phyloP scores from a whole-genome alignment of 2,113 vertebrate species.

The Guaruba guarouba region DNA sequence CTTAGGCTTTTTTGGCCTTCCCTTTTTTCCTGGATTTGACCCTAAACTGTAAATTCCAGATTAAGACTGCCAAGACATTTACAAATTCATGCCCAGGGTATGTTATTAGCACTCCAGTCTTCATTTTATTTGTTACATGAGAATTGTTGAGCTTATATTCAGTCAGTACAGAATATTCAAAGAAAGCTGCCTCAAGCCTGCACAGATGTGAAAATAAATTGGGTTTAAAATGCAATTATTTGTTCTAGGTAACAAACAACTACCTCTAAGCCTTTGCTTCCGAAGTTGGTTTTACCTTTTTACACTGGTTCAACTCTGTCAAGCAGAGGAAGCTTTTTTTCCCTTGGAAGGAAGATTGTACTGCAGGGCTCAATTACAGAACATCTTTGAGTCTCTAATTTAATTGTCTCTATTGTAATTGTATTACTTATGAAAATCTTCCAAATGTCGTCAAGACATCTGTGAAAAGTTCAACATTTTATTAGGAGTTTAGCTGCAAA shows the following conservation, averaged over 20 bases:
- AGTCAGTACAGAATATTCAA: background rate
- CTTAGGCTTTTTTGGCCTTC: background rate
- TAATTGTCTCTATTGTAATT: constrained; percentile 28
- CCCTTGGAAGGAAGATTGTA: background rate
- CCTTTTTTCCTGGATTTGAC: background rate
- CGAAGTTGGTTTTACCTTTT: background rate
- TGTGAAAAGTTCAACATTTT: background rate
- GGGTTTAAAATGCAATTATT: background rate
- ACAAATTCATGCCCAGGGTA: background rate
- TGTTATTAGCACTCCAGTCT: background rate
- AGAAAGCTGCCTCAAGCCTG: background rate
- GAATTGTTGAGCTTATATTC: background rate
- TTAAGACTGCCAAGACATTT: background rate
- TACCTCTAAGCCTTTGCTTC: background rate
- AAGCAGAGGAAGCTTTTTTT: background rate
- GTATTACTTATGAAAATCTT: constrained; percentile 27
- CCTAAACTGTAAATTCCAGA: background rate
- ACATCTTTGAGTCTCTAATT: constrained; percentile 28
- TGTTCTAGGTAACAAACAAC: background rate
- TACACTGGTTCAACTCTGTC: background rate
- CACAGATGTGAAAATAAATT: background rate
- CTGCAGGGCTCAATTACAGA: constrained; percentile 32
- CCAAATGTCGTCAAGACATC: background rate
- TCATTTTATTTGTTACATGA: background rate
- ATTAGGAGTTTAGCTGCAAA: background rate